Percentiles rank a stretch among this genome's conserved stretches.
These are phyloP conservation scores for Crocuta crocuta DNA, from an alignment of 2,113 vertebrate genomes.

Conservation along the genomic window DNA sequence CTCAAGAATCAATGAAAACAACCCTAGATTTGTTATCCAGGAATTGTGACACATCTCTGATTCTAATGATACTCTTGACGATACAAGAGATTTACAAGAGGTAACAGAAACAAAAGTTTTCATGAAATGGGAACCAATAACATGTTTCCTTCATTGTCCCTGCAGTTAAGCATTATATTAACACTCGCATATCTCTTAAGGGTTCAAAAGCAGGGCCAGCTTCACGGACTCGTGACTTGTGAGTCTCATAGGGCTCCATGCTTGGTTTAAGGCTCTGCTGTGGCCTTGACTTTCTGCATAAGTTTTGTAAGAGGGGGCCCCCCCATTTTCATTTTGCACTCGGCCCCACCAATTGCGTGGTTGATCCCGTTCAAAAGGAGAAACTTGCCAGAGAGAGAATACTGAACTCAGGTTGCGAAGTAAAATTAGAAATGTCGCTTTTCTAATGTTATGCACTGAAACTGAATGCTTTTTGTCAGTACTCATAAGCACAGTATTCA, in stretches of 20 bases:
- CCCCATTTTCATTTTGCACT: not conserved
- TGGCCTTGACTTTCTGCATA: not conserved
- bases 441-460: not conserved
- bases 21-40: not conserved
- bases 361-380: not conserved
- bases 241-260: not conserved
- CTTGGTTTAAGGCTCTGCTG: not conserved
- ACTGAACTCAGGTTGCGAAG: not conserved
- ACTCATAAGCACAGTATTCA: not conserved
- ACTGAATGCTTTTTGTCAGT: not conserved
- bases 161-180: not conserved
- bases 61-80: not conserved
- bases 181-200: not conserved
- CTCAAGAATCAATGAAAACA: slow-evolving; percentile 41
- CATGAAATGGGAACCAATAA: not conserved
- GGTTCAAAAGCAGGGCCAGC: not conserved
- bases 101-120: not conserved
- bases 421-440: slow-evolving; percentile 2
- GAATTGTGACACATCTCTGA: not conserved
- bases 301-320: not conserved
- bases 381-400: not conserved
- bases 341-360: not conserved
- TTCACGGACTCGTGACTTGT: not conserved
- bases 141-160: not conserved
- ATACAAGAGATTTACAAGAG: not conserved